Conservation (phyloP, 2,797 vertebrate genomes). For the Moxostoma hubbsi region DNA sequence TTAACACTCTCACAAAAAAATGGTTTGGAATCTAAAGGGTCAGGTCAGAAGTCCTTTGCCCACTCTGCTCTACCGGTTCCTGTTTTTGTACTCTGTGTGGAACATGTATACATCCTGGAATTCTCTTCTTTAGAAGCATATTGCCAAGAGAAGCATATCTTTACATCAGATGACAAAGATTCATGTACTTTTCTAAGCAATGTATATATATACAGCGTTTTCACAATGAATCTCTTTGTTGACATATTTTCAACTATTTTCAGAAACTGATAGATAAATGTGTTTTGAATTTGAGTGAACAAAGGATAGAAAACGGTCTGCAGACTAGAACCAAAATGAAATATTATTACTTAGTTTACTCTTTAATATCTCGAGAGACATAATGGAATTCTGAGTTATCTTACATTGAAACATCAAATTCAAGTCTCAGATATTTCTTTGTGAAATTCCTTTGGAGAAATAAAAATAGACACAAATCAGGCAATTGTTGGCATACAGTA, state of each 20-base stretch:
- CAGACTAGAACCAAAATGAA: background rate
- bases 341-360: background rate
- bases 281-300: constrained; percentile 26
- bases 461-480: background rate
- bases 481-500: no score
- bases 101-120: constrained; percentile 79
- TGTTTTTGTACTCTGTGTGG: constrained; percentile 74
- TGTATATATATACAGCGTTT: background rate
- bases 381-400: background rate
- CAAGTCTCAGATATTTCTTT: background rate
- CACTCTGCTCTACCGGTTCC: constrained; percentile 70
- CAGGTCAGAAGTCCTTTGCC: constrained; percentile 57
- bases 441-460: background rate
- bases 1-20: background rate
- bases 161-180: constrained; percentile 24
- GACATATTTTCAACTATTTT: constrained; percentile 26
- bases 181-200: constrained; percentile 9
- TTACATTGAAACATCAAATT: background rate
- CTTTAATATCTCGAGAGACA: background rate
- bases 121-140: constrained; percentile 73
- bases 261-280: constrained; percentile 5
- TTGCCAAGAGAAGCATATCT: constrained; percentile 16
- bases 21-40: constrained; percentile 55
- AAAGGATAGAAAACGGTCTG: background rate
- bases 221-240: constrained; percentile 11